These are phyloP conservation scores for Elephas maximus DNA, from an alignment of 2,113 vertebrate genomes.

Conservation along the genomic window DNA sequence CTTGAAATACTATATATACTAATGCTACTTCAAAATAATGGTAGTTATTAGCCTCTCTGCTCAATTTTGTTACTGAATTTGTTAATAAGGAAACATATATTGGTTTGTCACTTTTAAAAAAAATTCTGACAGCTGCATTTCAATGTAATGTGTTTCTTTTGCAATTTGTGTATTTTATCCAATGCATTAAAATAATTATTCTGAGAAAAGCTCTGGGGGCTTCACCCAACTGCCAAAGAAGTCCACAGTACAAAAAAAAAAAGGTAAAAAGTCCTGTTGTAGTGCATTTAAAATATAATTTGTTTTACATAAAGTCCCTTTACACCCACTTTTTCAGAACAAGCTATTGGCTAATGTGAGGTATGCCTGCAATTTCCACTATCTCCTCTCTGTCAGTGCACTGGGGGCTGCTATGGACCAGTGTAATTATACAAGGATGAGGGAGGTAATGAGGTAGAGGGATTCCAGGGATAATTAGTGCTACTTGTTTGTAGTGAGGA, in stretches of 20 bases:
- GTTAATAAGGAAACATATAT: not conserved
- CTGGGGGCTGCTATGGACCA: not conserved
- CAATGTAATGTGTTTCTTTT: not conserved
- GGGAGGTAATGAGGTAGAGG: not conserved
- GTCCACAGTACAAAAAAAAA: not conserved
- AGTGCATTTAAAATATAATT: not conserved
- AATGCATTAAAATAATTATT: not conserved
- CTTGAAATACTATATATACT: not conserved
- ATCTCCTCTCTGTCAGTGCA: not conserved
- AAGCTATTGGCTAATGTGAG: not conserved
- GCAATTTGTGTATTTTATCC: not conserved
- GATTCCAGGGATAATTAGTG: not conserved
- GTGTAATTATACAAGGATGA: not conserved
- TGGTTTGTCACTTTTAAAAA: not conserved
- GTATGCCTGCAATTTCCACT: not conserved
- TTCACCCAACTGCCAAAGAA: not conserved
- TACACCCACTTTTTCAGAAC: not conserved
- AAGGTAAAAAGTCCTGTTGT: not conserved
- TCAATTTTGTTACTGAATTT: not conserved
- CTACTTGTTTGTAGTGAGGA: not conserved
- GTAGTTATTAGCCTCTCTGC: not conserved
- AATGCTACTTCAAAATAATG: not conserved
- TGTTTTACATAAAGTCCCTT: not conserved
- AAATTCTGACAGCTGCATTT: not conserved
- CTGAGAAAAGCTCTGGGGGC: not conserved